phyloP scores from a whole-genome alignment of 2,797 vertebrate species.

The Peromyscus eremicus region DNA sequence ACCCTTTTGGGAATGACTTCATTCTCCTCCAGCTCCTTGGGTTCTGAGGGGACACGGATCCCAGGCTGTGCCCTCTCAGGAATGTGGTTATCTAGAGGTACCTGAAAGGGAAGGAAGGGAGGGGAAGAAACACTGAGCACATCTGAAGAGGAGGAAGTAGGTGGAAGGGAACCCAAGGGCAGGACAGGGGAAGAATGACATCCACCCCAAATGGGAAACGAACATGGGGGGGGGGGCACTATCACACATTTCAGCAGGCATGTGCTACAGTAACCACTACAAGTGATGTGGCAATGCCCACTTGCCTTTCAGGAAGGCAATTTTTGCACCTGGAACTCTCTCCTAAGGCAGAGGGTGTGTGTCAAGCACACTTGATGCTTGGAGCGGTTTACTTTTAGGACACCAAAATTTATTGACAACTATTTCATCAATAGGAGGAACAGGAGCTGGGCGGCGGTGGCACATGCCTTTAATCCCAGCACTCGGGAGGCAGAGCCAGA shows the following conservation, averaged over 20 bases:
- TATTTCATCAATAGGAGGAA: not conserved
- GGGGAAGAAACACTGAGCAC: not conserved
- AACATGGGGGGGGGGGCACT: not conserved
- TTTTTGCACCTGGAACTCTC: not conserved
- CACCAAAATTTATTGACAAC: not conserved
- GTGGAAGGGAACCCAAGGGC: not conserved
- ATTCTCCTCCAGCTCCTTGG: conserved; percentile 84
- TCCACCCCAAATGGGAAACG: not conserved
- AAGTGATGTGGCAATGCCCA: not conserved
- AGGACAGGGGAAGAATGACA: too few relatives aligned
- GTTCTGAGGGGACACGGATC: conserved; percentile 75
- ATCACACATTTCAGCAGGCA: not conserved
- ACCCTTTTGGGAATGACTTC: conserved; percentile 88
- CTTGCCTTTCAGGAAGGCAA: not conserved
- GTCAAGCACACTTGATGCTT: not conserved
- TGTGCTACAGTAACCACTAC: not conserved
- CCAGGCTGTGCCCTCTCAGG: conserved; percentile 86
- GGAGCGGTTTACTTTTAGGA: not conserved
- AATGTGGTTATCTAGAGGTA: conserved; percentile 91
- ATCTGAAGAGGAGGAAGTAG: not conserved
- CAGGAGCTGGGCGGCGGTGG: too few relatives aligned
- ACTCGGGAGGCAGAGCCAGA: too few relatives aligned
- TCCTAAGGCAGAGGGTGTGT: not conserved
- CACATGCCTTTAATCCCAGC: too few relatives aligned
- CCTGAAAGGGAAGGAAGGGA: conserved; percentile 68